Evolutionary conservation across 2,113 vertebrate species (phyloP).

Genomic region (Misgurnus mizolepis): DNA sequence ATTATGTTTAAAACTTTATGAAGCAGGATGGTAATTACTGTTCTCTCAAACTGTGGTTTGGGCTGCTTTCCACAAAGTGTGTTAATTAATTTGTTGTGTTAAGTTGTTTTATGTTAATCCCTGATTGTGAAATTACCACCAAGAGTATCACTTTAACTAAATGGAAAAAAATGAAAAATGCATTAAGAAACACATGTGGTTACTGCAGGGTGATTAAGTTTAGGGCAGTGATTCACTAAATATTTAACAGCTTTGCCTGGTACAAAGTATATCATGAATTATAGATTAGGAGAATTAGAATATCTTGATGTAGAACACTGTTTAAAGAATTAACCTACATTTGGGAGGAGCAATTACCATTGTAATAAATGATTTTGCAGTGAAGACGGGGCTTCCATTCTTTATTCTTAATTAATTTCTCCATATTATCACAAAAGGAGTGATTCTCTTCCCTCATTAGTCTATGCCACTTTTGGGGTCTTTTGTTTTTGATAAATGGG

Average conservation of each 20-base stretch:
- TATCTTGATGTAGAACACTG: slow-evolving; percentile 79
- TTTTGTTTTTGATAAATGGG: slow-evolving; percentile 77
- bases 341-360: slow-evolving; percentile 80
- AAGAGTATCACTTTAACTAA: slow-evolving; percentile 69
- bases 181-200: slow-evolving; percentile 69
- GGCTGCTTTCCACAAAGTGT: slow-evolving; percentile 70
- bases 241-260: slow-evolving; percentile 85
- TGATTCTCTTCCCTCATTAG: slow-evolving; percentile 68
- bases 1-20: slow-evolving; percentile 75
- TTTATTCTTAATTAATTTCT: slow-evolving; percentile 83
- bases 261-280: slow-evolving; percentile 84
- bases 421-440: slow-evolving; percentile 69
- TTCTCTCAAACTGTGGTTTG: slow-evolving; percentile 65
- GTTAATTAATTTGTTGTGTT: slow-evolving; percentile 75
- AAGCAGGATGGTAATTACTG: slow-evolving; percentile 74
- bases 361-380: slow-evolving; percentile 77
- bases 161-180: slow-evolving; percentile 40
- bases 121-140: slow-evolving; percentile 67
- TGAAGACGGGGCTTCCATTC: slow-evolving; percentile 70
- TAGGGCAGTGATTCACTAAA: slow-evolving; percentile 82
- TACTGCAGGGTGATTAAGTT: slow-evolving; percentile 81
- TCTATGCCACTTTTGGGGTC: slow-evolving; percentile 71
- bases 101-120: slow-evolving; percentile 76
- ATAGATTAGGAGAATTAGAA: slow-evolving; percentile 77
- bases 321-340: slow-evolving; percentile 84